A percentile compares a stretch with the other conserved stretches of the same genome.
These are phyloP conservation scores for Ernsta delagoae DNA, from an alignment of 2,888 invertebrate genomes.

Conservation along the genomic window DNA sequence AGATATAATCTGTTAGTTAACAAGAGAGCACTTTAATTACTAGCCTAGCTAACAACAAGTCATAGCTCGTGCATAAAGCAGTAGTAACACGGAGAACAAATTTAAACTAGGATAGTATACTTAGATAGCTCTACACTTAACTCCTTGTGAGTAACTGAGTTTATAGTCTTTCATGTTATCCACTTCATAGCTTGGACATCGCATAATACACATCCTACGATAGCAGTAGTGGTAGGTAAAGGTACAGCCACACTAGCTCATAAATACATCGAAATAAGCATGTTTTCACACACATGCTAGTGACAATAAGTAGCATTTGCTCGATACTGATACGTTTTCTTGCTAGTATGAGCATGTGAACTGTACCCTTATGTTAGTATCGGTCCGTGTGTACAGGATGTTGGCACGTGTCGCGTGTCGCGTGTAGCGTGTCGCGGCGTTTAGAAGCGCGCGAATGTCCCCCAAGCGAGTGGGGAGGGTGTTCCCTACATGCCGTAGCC, in stretches of 20 bases:
- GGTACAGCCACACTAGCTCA: no score
- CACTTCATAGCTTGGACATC: not conserved
- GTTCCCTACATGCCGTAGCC: conserved; percentile 82
- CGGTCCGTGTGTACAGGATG: not conserved
- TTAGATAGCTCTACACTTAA: not conserved
- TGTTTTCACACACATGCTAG: no score
- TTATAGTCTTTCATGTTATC: not conserved
- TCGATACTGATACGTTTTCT: no score
- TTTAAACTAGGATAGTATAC: not conserved
- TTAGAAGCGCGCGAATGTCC: conserved; percentile 54
- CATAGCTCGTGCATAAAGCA: conserved; percentile 22
- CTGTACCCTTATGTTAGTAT: no score
- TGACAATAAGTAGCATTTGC: no score
- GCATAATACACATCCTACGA: not conserved
- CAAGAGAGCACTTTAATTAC: conserved; percentile 27
- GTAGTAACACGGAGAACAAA: conserved; percentile 15
- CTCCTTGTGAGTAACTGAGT: not conserved
- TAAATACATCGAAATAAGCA: no score
- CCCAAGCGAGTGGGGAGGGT: conserved; percentile 49
- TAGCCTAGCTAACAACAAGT: conserved; percentile 9
- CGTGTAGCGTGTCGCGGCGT: conserved; percentile 39
- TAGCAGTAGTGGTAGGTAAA: not conserved
- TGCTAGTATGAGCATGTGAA: no score
- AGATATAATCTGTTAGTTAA: conserved; percentile 4
- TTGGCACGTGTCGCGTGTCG: conserved; percentile 27